phyloP scores from a whole-genome alignment of 2,113 vertebrate species.

The Prionailurus viverrinus region DNA sequence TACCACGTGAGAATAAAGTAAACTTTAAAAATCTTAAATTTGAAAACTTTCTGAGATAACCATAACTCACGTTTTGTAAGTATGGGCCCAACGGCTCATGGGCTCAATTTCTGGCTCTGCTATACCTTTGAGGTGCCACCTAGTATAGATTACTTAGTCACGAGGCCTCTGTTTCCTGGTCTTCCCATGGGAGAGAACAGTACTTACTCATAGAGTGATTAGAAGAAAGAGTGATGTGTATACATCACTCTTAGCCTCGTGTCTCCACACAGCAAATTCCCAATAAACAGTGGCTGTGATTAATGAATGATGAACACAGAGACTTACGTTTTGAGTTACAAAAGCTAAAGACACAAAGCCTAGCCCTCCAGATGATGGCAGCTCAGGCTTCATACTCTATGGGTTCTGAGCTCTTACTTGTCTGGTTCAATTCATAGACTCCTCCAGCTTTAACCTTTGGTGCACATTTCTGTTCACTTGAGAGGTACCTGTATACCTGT shows the following conservation, averaged over 20 bases:
- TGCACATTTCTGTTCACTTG: not conserved
- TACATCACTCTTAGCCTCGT: not conserved
- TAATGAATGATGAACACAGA: slow-evolving; percentile 3
- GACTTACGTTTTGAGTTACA: not conserved
- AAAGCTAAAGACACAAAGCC: not conserved
- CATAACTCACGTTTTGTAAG: not conserved
- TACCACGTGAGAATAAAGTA: not conserved
- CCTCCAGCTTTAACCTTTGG: not conserved
- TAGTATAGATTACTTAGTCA: not conserved
- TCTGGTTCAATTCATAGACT: not conserved
- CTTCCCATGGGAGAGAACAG: not conserved
- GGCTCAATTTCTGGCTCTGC: not conserved
- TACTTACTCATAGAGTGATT: not conserved
- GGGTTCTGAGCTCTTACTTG: not conserved
- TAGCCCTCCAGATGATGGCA: not conserved
- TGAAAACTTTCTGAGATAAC: not conserved
- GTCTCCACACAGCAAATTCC: not conserved
- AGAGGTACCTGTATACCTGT: not conserved
- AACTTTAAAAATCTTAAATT: not conserved
- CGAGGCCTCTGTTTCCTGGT: not conserved
- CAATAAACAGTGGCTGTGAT: not conserved
- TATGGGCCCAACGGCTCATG: not conserved
- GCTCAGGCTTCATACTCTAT: not conserved
- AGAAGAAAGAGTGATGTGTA: not conserved
- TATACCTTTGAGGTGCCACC: not conserved